phyloP scores from a whole-genome alignment of 2,797 vertebrate species.

The Danio albolineatus region DNA sequence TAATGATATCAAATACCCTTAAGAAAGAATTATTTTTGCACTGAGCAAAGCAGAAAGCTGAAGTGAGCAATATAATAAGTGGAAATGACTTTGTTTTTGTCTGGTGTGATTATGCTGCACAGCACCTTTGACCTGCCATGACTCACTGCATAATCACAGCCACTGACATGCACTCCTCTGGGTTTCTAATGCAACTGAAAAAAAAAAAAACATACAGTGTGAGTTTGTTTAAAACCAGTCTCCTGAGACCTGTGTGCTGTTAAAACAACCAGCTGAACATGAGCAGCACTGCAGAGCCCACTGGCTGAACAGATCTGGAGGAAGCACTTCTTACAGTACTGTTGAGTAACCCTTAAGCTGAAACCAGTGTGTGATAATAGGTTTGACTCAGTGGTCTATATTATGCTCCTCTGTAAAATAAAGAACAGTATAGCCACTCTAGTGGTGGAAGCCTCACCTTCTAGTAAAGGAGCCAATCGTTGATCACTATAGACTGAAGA shows the following conservation, averaged over 20 bases:
- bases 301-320: constrained; percentile 3
- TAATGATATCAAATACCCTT: neutral
- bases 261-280: constrained; percentile 12
- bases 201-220: constrained; percentile 26
- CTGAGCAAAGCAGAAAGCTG: neutral
- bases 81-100: constrained; percentile 42
- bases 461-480: too few relatives aligned
- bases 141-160: constrained; percentile 53
- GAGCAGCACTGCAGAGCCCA: neutral
- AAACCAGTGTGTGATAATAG: constrained; percentile 5
- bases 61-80: constrained; percentile 26
- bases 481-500: too few relatives aligned
- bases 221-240: constrained; percentile 26
- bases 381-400: neutral
- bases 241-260: constrained; percentile 33
- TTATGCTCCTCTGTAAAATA: neutral
- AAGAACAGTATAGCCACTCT: too few relatives aligned
- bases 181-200: constrained; percentile 47
- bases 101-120: constrained; percentile 49
- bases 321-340: constrained; percentile 2
- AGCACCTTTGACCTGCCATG: constrained; percentile 44
- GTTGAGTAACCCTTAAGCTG: constrained; percentile 1
- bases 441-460: too few relatives aligned
- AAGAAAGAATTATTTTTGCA: neutral
- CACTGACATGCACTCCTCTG: constrained; percentile 39